Evolutionary conservation across 2,797 vertebrate species (phyloP).

Genomic region (Falco cherrug): DNA sequence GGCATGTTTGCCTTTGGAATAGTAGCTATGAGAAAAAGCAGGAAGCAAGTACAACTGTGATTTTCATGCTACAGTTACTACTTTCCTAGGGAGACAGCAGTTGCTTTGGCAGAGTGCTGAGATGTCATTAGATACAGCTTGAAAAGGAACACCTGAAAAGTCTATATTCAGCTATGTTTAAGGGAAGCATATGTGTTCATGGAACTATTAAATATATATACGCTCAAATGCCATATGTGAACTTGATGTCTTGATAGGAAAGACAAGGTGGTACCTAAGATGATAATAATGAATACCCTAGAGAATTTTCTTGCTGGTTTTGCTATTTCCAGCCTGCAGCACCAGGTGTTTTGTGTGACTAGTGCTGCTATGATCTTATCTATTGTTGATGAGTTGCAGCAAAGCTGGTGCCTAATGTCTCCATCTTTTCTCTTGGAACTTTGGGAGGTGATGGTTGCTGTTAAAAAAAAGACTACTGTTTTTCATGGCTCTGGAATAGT

Average conservation of each 20-base stretch:
- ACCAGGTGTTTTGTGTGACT: background rate
- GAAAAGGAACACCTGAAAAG: constrained; percentile 9
- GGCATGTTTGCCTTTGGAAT: background rate
- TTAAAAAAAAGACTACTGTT: fast-evolving
- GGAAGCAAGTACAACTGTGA: background rate
- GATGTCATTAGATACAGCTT: background rate
- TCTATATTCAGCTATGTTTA: background rate
- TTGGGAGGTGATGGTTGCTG: background rate
- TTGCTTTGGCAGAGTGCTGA: background rate
- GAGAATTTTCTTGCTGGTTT: background rate
- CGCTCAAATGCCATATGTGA: background rate
- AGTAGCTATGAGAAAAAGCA: background rate
- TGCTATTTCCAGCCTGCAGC: background rate
- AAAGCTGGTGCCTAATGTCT: background rate
- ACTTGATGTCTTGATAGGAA: background rate
- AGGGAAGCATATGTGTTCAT: background rate
- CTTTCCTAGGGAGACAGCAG: constrained; percentile 16
- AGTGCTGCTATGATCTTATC: background rate
- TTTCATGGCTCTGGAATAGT: background rate
- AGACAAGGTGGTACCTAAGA: background rate
- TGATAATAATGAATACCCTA: background rate
- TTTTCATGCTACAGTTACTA: background rate
- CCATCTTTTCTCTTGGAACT: background rate
- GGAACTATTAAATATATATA: background rate
- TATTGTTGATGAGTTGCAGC: background rate